These are phyloP conservation scores for Pogona vitticeps DNA, from an alignment of 2,113 vertebrate species.

Conservation along the genomic window DNA sequence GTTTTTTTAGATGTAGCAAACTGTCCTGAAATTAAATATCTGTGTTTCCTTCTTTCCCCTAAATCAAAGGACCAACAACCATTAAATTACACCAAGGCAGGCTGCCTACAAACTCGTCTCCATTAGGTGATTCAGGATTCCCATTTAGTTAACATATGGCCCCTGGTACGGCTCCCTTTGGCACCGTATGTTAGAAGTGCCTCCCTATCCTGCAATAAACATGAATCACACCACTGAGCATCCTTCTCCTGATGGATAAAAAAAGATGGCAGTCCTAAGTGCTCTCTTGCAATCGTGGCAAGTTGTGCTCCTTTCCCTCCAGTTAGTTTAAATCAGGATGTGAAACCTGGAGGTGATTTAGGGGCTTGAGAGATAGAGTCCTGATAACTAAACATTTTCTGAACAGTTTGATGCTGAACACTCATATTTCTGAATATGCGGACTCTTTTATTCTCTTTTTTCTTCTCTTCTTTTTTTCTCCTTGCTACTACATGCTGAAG, in stretches of 20 bases:
- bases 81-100: neutral
- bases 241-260: slow-evolving; percentile 3
- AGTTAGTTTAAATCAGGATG: neutral
- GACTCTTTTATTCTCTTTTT: neutral
- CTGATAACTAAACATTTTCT: neutral
- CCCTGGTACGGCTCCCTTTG: neutral
- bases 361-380: neutral
- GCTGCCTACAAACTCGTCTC: neutral
- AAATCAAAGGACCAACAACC: neutral
- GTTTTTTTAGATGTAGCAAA: neutral
- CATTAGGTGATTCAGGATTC: slow-evolving; percentile 9
- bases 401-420: neutral
- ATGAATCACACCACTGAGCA: slow-evolving; percentile 16
- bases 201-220: slow-evolving; percentile 7
- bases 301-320: neutral
- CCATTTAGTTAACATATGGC: slow-evolving; percentile 16
- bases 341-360: neutral
- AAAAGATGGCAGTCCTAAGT: neutral
- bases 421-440: neutral
- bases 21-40: neutral
- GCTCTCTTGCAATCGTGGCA: neutral
- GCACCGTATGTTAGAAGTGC: neutral
- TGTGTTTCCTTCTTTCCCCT: neutral
- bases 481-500: neutral
- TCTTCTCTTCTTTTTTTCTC: neutral